These are phyloP conservation scores for Parnassius apollo DNA, from an alignment of 2,888 invertebrate species.

Conservation along the genomic window DNA sequence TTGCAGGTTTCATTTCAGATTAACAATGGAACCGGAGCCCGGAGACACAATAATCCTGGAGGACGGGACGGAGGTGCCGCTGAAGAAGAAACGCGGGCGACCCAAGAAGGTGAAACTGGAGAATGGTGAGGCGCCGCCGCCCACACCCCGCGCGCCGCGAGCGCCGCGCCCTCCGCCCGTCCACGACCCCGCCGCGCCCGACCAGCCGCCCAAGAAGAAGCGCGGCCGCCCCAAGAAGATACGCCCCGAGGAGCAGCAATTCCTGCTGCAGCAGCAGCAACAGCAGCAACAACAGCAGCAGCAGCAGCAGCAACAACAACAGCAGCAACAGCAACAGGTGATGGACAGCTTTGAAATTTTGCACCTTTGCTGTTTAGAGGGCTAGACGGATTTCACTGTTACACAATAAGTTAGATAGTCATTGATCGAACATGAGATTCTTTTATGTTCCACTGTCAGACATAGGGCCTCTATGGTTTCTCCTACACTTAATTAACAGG, in stretches of 20 bases:
- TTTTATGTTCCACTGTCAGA: too few species aligned
- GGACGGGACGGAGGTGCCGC: constrained; percentile 84
- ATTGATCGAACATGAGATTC: too few species aligned
- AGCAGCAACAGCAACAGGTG: too few species aligned
- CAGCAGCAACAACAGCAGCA: constrained; percentile 65
- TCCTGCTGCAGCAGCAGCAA: constrained; percentile 68
- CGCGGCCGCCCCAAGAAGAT: constrained; percentile 94
- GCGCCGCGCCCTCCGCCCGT: constrained; percentile 58
- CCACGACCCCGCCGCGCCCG: constrained; percentile 52
- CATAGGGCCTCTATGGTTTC: too few species aligned
- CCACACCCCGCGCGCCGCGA: constrained; percentile 73
- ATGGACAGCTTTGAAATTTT: too few species aligned
- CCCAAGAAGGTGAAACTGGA: constrained; percentile 89
- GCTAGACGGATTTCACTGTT: too few species aligned
- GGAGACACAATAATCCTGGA: constrained; percentile 80
- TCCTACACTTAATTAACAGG: too few species aligned
- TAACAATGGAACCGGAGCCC: constrained; percentile 77
- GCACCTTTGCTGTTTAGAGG: too few species aligned
- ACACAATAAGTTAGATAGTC: too few species aligned
- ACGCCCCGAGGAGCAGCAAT: constrained; percentile 83
- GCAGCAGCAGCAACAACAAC: constrained; percentile 43
- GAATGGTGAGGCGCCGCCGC: constrained; percentile 84
- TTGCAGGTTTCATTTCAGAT: constrained; percentile 46
- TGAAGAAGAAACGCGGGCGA: constrained; percentile 94
- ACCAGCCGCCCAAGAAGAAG: constrained; percentile 90